Base-by-base conservation (phyloP, 2,888 invertebrate genomes). In the Itoplectis maculator region DNA sequence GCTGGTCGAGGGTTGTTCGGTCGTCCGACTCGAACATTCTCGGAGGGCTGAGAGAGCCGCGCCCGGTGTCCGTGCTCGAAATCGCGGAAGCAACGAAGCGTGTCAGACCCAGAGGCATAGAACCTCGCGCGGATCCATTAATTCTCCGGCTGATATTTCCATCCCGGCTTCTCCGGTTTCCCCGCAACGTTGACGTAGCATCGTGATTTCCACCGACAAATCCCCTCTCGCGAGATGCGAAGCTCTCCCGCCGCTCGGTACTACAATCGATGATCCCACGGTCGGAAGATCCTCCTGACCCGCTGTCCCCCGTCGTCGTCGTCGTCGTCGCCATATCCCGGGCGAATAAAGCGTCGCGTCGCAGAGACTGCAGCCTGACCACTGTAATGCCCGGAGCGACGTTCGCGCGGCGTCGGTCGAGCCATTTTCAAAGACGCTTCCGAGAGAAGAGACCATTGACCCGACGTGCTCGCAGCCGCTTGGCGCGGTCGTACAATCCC, bases 41-140 rank as follows among this genome's bases (percentile, higher is more conserved):
- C 59, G 59, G 56, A 63, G 29, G 29, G 29, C 29, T 61, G n/a
- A n/a, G n/a, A 61, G 49, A 18, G 54, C 63, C 68, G 56, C 42
- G 56, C n/a, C n/a, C n/a, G n/a, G n/a, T n/a, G 47, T 61, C 40
- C 47, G 61, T 51, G 18, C 23, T 65, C 56, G 56, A 35, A 59
- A 82, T 66, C 70, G 56, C 56, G 23, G 40, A 68, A 79, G 47
- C 77, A 78, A 73, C 73, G 78, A 81, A 78, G 73, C 81, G 59
- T 79, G 82, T 82, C 82, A 82, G 79, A 70, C n/a, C 65, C 82
- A 82, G 82, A 29, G 29, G 29, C 29, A 29, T 29, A 29, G 29
- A n/a, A n/a, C n/a, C n/a, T n/a, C 29, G 29, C 49, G 49, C 70
- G 56, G 74, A 78, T 74, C 82, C 79, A 82, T 82, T 82, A 82